Evolutionary conservation across 2,797 vertebrate genomes (phyloP), one percentile per base, ranked within the genome.

Genomic region (Sebastes umbrosus): DNA sequence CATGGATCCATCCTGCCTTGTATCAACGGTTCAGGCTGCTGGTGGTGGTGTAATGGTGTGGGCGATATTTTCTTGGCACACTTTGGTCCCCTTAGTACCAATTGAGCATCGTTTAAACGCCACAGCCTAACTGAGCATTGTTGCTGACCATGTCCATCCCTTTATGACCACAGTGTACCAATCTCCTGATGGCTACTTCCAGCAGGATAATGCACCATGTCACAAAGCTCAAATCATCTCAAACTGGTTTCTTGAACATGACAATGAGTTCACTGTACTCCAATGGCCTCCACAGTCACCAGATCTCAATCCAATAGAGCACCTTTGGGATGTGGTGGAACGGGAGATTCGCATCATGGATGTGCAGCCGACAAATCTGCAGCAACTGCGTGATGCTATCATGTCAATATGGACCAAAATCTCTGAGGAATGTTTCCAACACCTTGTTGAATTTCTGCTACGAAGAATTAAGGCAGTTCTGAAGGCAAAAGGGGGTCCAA

Each of bases 311-410:
- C 58, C 69, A 34, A 39, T 32, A 29, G 64, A 73, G 52, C 52
- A 65, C 8, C 31, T 84, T 62, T 74, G 73, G 70, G 67, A 83
- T 63, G 77, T 73, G 29, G 77, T 88, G 79, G 67, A 92, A 84
- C 7, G 8, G 69, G 82, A 88, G 77, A 90, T 88, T 85, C 0
- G 1, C 84, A 84, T 88, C 46, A 88, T 90, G 67, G 80, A 86
- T 81, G 82, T 88, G 79, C 75, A 87, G 85, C 90, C 50, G 18
- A 90, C 77, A 89, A 89, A 87, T 85, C 32, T 88, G 82, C 68
- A 73, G 63, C 67, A 79, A 29, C 65, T 76, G 71, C 0, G 20
- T 64, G 73, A 82, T 68, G 65, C 76, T 20, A 6, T 78, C 60
- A 43, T 69, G 63, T 77, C 66, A 65, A 80, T 66, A 39, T 73